Percentiles rank a stretch among this genome's conserved stretches.
Conservation (phyloP, 1,140 invertebrate species). For the Liolophura sinensis region DNA sequence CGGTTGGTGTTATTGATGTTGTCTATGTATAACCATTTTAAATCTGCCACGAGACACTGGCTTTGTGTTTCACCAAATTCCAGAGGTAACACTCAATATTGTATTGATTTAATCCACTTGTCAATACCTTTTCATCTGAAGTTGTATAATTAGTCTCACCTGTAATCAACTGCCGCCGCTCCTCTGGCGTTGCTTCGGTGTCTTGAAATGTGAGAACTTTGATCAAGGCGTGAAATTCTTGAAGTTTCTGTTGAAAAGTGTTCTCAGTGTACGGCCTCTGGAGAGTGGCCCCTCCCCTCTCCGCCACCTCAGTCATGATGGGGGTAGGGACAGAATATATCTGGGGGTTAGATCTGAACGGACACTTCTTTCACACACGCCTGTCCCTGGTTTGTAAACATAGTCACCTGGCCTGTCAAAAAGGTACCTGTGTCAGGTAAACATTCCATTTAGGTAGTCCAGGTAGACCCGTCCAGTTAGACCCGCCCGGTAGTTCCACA, state of each 20-base stretch:
- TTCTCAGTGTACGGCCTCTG: constrained; percentile 47
- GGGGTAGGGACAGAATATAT: neutral
- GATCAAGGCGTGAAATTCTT: constrained; percentile 51
- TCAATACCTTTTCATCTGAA: neutral
- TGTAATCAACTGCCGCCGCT: constrained; percentile 53
- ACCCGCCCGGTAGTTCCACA: too few relatives aligned
- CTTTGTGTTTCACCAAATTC: too few relatives aligned
- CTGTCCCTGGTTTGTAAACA: neutral
- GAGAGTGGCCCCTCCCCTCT: constrained; percentile 24
- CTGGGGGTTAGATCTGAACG: neutral
- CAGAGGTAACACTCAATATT: too few relatives aligned
- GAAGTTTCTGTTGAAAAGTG: constrained; percentile 46
- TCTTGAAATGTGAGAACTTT: constrained; percentile 50
- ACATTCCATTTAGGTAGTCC: neutral
- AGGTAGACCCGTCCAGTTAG: neutral
- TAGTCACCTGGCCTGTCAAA: neutral
- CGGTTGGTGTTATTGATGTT: too few relatives aligned
- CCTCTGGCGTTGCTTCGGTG: constrained; percentile 47
- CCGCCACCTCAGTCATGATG: constrained; percentile 4
- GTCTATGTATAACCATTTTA: too few relatives aligned
- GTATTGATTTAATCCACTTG: too few relatives aligned
- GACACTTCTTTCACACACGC: neutral
- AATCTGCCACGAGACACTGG: too few relatives aligned
- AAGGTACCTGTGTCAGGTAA: neutral
- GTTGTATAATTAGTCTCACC: constrained; percentile 26